A percentile compares a stretch with the other conserved stretches of the same genome.
Evolutionary conservation across 2,113 vertebrate species (phyloP).

Genomic region (Brevimyrus niger): DNA sequence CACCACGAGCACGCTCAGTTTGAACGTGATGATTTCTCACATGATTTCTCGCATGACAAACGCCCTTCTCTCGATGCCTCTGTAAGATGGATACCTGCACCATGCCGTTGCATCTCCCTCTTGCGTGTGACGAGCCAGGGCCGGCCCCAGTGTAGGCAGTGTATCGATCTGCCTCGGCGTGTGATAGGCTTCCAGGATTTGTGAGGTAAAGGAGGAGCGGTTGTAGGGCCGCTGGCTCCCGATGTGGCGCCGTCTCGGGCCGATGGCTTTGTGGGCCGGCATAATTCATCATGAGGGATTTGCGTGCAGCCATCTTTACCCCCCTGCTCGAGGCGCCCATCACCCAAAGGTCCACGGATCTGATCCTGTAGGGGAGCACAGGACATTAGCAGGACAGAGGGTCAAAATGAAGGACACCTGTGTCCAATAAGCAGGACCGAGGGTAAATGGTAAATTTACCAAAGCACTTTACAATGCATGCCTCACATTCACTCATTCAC

Average conservation of each 20-base stretch:
- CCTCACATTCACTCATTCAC: too few relatives aligned
- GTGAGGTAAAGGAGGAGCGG: neutral
- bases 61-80: neutral
- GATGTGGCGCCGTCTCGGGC: neutral
- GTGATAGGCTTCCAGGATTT: neutral
- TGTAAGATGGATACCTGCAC: neutral
- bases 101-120: neutral
- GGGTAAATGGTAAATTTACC: too few relatives aligned
- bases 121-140: neutral
- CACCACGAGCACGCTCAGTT: neutral
- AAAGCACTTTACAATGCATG: too few relatives aligned
- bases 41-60: neutral
- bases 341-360: neutral
- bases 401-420: neutral
- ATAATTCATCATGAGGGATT: neutral
- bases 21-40: neutral
- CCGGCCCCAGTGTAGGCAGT: neutral
- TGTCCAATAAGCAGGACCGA: neutral
- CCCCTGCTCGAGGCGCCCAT: neutral
- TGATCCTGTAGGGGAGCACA: neutral
- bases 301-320: neutral
- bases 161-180: neutral
- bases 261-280: neutral
- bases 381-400: neutral
- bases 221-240: neutral